A percentile compares a stretch with the other conserved stretches of the same genome.
These are phyloP conservation scores for Tineola bisselliella DNA, from an alignment of 2,888 invertebrate species.

Conservation along the genomic window DNA sequence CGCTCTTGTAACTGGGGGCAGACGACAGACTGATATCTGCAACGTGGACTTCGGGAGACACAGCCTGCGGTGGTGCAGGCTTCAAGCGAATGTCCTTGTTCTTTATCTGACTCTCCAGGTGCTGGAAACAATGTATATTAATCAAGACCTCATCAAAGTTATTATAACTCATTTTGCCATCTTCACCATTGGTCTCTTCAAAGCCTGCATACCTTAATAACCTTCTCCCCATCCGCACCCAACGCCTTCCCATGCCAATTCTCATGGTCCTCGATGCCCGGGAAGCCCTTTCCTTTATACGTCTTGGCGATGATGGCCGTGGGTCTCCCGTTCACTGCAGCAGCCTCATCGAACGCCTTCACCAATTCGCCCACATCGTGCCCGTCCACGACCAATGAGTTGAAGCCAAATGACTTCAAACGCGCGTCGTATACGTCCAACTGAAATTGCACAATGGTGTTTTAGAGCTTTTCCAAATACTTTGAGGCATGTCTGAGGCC, in stretches of 20 bases:
- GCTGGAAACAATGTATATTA: constrained; percentile 34
- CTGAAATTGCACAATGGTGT: constrained; percentile 31
- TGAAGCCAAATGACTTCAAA: constrained; percentile 89
- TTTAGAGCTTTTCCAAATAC: too few relatives aligned
- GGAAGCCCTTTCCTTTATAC: constrained; percentile 91
- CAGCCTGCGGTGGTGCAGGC: constrained; percentile 71
- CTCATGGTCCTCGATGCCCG: constrained; percentile 89
- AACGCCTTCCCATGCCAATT: constrained; percentile 99
- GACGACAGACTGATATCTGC: constrained; percentile 73
- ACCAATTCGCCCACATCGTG: constrained; percentile 92
- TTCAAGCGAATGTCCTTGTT: constrained; percentile 72
- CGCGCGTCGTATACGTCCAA: constrained; percentile 86
- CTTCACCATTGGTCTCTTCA: too few relatives aligned
- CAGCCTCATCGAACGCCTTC: constrained; percentile 87
- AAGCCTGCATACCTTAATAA: constrained; percentile 69
- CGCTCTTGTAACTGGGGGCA: constrained; percentile 84
- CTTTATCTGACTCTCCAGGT: constrained; percentile 73
- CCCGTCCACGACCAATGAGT: constrained; percentile 93
- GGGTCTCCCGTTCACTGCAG: constrained; percentile 79
- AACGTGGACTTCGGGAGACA: constrained; percentile 76
- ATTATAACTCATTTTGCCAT: too few relatives aligned
- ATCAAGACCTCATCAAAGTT: neutral
- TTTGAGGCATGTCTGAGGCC: too few relatives aligned
- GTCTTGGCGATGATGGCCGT: constrained; percentile 97
- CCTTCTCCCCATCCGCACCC: constrained; percentile 80